Evolutionary conservation across 2,888 invertebrate genomes (phyloP).

Genomic region (Callinectes sapidus): DNA sequence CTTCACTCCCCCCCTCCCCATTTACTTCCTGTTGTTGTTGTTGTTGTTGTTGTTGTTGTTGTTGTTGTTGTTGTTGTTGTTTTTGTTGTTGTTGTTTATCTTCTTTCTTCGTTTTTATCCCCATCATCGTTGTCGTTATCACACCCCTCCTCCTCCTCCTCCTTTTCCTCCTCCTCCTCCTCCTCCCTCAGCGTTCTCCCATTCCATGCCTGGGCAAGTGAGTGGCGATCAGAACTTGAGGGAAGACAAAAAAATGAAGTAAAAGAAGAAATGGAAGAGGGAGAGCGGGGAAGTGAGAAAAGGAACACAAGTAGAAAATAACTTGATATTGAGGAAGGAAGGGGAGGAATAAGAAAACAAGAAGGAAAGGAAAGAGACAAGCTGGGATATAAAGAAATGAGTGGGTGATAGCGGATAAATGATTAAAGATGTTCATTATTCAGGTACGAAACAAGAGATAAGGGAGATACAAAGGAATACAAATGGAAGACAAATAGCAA

Average conservation of each 20-base stretch:
- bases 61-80: too few relatives aligned
- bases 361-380: background rate
- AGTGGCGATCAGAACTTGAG: background rate
- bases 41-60: too few relatives aligned
- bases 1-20: background rate
- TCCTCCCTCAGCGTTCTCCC: background rate
- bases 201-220: background rate
- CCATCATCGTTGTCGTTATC: background rate
- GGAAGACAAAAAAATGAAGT: background rate
- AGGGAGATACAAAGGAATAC: background rate
- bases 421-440: background rate
- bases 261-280: background rate
- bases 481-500: too few relatives aligned
- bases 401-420: background rate
- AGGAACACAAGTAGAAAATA: background rate
- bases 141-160: background rate
- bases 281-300: background rate
- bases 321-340: background rate
- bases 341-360: background rate
- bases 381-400: background rate
- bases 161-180: background rate
- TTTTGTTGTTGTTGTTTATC: too few relatives aligned
- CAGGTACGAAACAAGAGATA: background rate
- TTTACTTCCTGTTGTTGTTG: background rate
- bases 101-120: too few relatives aligned